Base-by-base conservation (phyloP, 2,797 vertebrate species). In the Merluccius polli region DNA sequence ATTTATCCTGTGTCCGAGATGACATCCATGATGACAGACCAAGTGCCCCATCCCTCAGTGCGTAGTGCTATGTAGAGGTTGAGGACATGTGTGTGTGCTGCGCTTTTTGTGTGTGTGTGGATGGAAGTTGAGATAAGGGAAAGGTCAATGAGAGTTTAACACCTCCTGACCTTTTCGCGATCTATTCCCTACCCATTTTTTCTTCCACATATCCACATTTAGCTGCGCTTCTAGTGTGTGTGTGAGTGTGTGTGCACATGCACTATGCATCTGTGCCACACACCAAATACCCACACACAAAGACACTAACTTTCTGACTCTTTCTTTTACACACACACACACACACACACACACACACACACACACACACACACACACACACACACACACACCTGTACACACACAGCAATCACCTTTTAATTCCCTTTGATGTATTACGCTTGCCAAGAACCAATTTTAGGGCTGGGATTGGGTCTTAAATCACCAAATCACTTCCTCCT, bases 401-500 rank as follows among this genome's bases (percentile, higher is more conserved):
- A 52, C 72, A 73, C 30, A 73, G 79, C 87, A 88, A 88, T 93
- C 92, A 90, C 89, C 91, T 92, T 94, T 93, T 94, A 94, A 94
- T 94, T 93, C 90, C 82, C 80, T 83, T 78, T 94, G 93, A 94
- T 94, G 90, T 91, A 94, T 94, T 91, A 89, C 88, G 85, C 88
- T 85, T 86, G 86, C 83, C 52, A 88, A 90, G 91, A 94, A 93
- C 91, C 93, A 94, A 94, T 94, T 94, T 92, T 91, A 92, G 86
- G 76, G 77, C 77, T 83, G 71, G 88, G 91, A 94, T 93, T 92
- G 92, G 91, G 88, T 90, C 88, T 86, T 94, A 93, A 93, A 94
- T 94, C 93, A 93, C 92, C 87, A 87, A 86, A 92, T 93, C 91
- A 91, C 90, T 88, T 87, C 84, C 79, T 87, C 82, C 82, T 78